Conservation (phyloP, 1,140 invertebrate genomes). For the Lordiphosa stackelbergi region DNA sequence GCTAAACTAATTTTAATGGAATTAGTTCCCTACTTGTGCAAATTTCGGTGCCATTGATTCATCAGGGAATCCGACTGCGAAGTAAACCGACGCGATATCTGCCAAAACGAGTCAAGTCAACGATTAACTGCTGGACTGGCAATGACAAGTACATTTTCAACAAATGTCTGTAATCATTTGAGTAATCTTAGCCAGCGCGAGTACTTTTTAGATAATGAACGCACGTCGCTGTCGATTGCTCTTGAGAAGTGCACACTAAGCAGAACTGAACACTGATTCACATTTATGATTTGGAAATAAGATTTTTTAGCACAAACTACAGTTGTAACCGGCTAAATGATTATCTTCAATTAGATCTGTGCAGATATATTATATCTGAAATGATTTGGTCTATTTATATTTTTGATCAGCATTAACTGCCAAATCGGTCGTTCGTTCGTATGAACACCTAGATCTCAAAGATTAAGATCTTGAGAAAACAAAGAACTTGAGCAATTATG, state of each 20-base stretch:
- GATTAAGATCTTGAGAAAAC: no score
- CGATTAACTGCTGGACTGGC: slow-evolving; percentile 1
- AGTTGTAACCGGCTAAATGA: not conserved
- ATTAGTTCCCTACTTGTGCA: no score
- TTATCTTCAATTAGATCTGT: no score
- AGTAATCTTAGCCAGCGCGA: slow-evolving; percentile 32
- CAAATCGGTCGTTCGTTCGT: no score
- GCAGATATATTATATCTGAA: no score
- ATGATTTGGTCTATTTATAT: no score
- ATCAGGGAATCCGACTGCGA: not conserved
- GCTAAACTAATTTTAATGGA: no score
- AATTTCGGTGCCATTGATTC: no score
- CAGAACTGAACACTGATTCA: not conserved
- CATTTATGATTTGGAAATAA: not conserved
- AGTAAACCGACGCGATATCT: not conserved
- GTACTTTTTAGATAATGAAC: slow-evolving; percentile 23
- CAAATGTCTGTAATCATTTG: slow-evolving; percentile 1
- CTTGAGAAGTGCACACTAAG: slow-evolving; percentile 2
- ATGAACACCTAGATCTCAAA: no score
- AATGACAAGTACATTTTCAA: slow-evolving; percentile 8
- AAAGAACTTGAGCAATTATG: no score
- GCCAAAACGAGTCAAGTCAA: not conserved
- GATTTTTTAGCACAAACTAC: not conserved
- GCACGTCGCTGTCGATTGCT: slow-evolving; percentile 24
- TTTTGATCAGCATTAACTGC: no score